Evolutionary conservation across 2,888 invertebrate species (phyloP), one percentile per base, ranked within the genome.

Genomic region (Ellobium chinense): DNA sequence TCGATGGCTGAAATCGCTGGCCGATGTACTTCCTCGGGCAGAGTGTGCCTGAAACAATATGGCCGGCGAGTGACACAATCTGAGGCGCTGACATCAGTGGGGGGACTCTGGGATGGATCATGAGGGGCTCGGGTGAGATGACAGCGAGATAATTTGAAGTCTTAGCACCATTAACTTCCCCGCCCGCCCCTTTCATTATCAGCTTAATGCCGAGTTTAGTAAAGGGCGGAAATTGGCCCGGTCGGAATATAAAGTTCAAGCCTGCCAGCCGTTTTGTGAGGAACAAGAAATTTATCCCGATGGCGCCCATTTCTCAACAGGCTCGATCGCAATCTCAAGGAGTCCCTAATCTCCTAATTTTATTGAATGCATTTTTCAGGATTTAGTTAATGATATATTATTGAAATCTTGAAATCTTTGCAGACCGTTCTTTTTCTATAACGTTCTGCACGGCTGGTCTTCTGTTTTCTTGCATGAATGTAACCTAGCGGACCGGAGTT

Each of bases 41-140:
- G 12, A 54, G 69, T 27, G 54, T 36, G 60, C 27, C 69, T 65
- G 56, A 78, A 78, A 78, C 77, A 78, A 78, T 78, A 78, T 78
- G 77, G 69, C 77, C 39, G 39, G 21, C n/a, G 29, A 78, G 69
- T 78, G 77, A 78, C 77, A 78, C 77, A 78, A 60, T 68, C 68
- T 36, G 62, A 69, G n/a, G 39, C n/a, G 77, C 18, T 69, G 62
- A 68, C 62, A 60, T 24, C 39, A 69, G 34, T n/a, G n/a, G 37
- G 66, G 65, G 66, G 56, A 58, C 31, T 66, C 46, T 29, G 58
- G 39, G 34, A 29, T 39, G 74, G 39, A 66, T 66, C 66, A 54
- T 56, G 56, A 66, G 76, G 63, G 56, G 69, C n/a, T n/a, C 21
- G 24, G 36, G 34, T 60, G 68, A 78, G 77, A 78, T 78, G 69